Percentiles rank a stretch among this genome's conserved stretches.
Conservation (phyloP, 2,888 invertebrate species). For the Apotomis betuletana region DNA sequence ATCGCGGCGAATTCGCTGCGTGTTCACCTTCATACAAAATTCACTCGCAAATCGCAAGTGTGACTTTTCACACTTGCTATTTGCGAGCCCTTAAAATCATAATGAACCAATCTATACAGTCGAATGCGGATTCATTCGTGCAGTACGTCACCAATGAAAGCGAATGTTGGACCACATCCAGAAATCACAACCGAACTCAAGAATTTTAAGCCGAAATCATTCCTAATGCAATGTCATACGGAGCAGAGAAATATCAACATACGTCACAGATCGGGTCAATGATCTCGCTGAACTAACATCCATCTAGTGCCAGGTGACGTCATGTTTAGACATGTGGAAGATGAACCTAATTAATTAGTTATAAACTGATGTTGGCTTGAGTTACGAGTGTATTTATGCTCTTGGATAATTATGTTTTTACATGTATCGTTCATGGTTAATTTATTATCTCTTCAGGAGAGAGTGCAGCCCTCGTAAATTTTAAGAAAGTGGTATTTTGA, state of each 20-base stretch:
- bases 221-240: background rate
- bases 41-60: too few relatives aligned
- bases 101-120: background rate
- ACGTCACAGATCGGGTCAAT: slow-evolving; percentile 8
- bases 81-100: too few relatives aligned
- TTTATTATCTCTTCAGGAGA: too few relatives aligned
- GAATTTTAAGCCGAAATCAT: background rate
- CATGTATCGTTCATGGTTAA: too few relatives aligned
- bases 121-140: background rate
- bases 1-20: too few relatives aligned
- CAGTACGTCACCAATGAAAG: slow-evolving; percentile 1
- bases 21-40: too few relatives aligned
- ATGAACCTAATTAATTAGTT: background rate
- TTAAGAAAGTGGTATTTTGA: too few relatives aligned
- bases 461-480: too few relatives aligned
- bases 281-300: slow-evolving; percentile 2
- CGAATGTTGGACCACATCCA: slow-evolving; percentile 12
- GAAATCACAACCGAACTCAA: background rate
- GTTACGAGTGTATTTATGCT: background rate
- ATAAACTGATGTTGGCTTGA: background rate
- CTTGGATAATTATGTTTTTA: too few relatives aligned
- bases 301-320: background rate
- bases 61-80: too few relatives aligned
- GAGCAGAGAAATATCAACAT: background rate
- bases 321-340: background rate